Conservation (phyloP, 2,113 vertebrate genomes). For the Eubucco bourcierii region DNA sequence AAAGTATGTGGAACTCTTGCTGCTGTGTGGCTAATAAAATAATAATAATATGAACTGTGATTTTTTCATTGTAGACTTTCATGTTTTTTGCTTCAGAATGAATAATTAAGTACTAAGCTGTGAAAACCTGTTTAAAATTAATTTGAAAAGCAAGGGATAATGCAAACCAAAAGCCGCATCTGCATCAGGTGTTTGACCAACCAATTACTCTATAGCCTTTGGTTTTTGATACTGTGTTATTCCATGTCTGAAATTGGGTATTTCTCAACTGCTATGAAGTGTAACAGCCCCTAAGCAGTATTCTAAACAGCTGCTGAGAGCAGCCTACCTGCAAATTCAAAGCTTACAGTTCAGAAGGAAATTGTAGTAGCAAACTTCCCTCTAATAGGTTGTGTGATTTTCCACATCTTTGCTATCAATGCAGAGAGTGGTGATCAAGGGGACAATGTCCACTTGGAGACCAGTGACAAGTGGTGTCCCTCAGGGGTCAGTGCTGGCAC, state of each 20-base stretch:
- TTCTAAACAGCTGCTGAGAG: not conserved
- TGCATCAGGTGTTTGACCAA: not conserved
- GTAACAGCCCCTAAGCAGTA: not conserved
- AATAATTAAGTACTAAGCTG: conserved; percentile 20
- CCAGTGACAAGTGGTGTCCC: no score
- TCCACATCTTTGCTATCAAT: accelerated
- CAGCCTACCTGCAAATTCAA: not conserved
- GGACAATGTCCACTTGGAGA: no score
- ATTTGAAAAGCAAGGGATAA: not conserved
- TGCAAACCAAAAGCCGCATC: not conserved
- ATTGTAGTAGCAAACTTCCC: not conserved
- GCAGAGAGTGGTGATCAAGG: not conserved
- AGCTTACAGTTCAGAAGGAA: not conserved
- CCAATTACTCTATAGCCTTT: not conserved
- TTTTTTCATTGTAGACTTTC: not conserved
- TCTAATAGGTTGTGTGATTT: not conserved
- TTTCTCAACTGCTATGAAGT: not conserved
- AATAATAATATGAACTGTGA: not conserved
- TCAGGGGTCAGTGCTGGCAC: no score
- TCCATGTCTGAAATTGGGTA: not conserved
- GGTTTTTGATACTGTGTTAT: not conserved
- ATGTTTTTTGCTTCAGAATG: conserved; percentile 24
- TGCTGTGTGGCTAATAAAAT: not conserved
- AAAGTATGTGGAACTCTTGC: not conserved
- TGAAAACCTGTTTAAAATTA: not conserved